Base-by-base conservation (phyloP, 1,140 invertebrate genomes). In the Rhagoletis zephyria region DNA sequence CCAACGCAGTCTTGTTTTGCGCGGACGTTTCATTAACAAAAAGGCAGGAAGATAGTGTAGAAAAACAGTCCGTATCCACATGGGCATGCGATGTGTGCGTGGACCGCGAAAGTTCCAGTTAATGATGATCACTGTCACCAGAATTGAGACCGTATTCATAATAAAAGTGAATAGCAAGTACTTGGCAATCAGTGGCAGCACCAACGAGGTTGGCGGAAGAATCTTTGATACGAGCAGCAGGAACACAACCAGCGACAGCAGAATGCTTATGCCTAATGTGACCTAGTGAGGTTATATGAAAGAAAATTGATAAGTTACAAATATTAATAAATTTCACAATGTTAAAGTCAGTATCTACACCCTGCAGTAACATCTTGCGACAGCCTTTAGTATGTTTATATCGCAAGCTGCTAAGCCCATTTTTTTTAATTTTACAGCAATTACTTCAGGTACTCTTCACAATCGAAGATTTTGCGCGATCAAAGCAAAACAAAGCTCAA, bases 161-260 rank as follows among this genome's bases (percentile, higher is more conserved):
- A 99, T 98, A 94, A 99, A 99, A 51, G 99, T 99, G 93, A 99
- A 99, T 3, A 99, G 95, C 77, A 99, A 95, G 94, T 99, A 99
- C 94, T 99, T 99, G 92, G 98, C 98, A 89, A 99, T 99, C 88
- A 99, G 94, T 88, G 98, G 98, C 89, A 99, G 94, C 90, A 99
- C 98, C 16, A 99, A 95, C 40, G 98, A 99, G 0, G 98, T 99
- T 10, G 98, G 99, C 85, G 99, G 99, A 88, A 99, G 95, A 93
- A 99, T 99, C 94, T 99, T 99, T 88, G 98, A 99, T 67, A 99
- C 98, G 87, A 99, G 95, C 91, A 99, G 94, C 90, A 99, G 95
- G 94, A 99, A 99, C 95, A 99, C 99, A 94, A 99, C 98, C 94
- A 99, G 95, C 93, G 99, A 99, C 91, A 99, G 97, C 89, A 99